These are phyloP conservation scores for Lordiphosa mommai DNA, from an alignment of 1,140 invertebrate genomes.

Conservation along the genomic window DNA sequence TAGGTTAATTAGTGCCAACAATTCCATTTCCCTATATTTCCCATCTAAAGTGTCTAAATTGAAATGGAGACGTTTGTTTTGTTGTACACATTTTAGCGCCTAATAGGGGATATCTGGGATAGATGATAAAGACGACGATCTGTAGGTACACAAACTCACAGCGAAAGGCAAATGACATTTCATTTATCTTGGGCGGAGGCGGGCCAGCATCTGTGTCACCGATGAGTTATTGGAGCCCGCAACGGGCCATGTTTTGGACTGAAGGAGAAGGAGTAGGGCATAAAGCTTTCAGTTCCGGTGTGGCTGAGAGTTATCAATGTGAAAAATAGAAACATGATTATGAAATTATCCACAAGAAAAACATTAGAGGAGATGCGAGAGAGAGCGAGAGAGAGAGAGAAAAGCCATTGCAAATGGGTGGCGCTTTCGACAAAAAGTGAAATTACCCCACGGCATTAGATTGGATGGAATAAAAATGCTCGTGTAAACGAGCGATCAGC, in stretches of 20 bases:
- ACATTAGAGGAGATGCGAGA: neutral
- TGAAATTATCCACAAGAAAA: slow-evolving; percentile 65
- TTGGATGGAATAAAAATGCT: slow-evolving; percentile 53
- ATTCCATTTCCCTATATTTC: too few relatives aligned
- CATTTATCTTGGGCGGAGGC: slow-evolving; percentile 61
- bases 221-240: slow-evolving; percentile 56
- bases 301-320: slow-evolving; percentile 52
- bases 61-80: slow-evolving; percentile 23
- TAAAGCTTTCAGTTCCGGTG: slow-evolving; percentile 65
- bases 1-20: too few relatives aligned
- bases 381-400: neutral
- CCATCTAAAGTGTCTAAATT: too few relatives aligned
- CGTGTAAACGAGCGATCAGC: slow-evolving; percentile 51
- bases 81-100: neutral
- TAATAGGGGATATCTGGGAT: slow-evolving; percentile 25
- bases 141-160: slow-evolving; percentile 6
- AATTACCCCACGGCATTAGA: slow-evolving; percentile 69
- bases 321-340: slow-evolving; percentile 73
- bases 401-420: slow-evolving; percentile 45
- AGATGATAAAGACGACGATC: slow-evolving; percentile 23
- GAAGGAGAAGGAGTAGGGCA: neutral
- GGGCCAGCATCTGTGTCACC: slow-evolving; percentile 50
- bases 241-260: slow-evolving; percentile 18
- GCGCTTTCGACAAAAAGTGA: slow-evolving; percentile 52
- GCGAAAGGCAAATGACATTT: slow-evolving; percentile 55